Percentiles rank a stretch among this genome's conserved stretches.
phyloP scores from a whole-genome alignment of 2,888 invertebrate species.

The Lasioglossum pauxillum region DNA sequence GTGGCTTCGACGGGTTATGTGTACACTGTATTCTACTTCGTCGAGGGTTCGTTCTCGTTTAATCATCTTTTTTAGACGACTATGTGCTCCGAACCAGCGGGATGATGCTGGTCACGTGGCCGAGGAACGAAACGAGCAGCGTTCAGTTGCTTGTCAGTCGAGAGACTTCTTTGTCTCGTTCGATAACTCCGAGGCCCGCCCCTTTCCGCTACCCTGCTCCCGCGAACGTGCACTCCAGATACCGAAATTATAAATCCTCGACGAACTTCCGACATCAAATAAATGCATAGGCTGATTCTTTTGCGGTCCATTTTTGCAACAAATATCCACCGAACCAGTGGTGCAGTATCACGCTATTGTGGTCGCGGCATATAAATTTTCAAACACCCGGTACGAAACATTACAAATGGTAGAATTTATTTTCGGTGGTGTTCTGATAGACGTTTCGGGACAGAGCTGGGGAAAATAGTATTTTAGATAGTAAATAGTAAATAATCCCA shows the following conservation, averaged over 20 bases:
- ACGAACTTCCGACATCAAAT: background rate
- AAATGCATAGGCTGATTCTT: too few species aligned
- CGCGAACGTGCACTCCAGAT: background rate
- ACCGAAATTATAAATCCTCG: background rate
- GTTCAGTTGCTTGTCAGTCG: conserved; percentile 37
- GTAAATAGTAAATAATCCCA: too few species aligned
- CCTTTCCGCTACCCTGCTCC: background rate
- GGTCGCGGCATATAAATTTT: too few species aligned
- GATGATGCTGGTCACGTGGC: conserved; percentile 44
- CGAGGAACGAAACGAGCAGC: conserved; percentile 39
- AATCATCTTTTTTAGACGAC: conserved; percentile 73
- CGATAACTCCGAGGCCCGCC: background rate
- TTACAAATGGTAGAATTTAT: too few species aligned
- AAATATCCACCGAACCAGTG: too few species aligned
- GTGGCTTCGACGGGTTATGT: conserved; percentile 54
- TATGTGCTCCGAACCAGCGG: conserved; percentile 68
- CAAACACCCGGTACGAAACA: too few species aligned
- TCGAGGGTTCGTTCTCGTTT: conserved; percentile 50
- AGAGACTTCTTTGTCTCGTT: conserved; percentile 23
- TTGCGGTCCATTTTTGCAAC: too few species aligned
- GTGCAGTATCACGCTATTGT: too few species aligned
- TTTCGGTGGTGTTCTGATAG: too few species aligned
- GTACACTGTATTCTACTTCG: conserved; percentile 54
- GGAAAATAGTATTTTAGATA: too few species aligned
- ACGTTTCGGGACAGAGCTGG: too few species aligned